These are phyloP conservation scores for Ptychadena robeensis DNA, from an alignment of 2,797 vertebrate genomes.

Conservation along the genomic window DNA sequence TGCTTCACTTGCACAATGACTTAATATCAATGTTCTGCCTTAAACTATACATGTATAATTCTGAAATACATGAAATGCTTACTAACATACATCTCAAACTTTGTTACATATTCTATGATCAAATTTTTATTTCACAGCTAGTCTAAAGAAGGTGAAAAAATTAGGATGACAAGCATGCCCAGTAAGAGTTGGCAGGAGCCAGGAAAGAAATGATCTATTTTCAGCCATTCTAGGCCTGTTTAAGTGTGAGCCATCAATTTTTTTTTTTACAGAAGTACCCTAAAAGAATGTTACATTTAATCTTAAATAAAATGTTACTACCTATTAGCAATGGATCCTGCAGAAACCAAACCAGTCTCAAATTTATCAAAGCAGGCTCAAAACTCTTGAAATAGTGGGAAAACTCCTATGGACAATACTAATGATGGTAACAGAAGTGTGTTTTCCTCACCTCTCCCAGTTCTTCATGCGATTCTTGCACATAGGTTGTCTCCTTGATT, in stretches of 20 bases:
- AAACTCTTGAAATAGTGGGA: not conserved
- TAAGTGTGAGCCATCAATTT: not conserved
- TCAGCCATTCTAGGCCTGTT: not conserved
- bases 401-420: not conserved
- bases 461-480: constrained; percentile 91
- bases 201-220: not conserved
- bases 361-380: not conserved
- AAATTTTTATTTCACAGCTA: not conserved
- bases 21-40: no score
- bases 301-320: not conserved
- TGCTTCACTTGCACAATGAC: no score
- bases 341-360: no score
- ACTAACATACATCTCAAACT: no score
- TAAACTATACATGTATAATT: no score
- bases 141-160: not conserved
- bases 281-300: not conserved
- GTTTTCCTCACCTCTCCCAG: constrained; percentile 87
- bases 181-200: not conserved
- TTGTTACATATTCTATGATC: no score
- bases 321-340: not conserved
- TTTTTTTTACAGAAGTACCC: not conserved
- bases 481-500: constrained; percentile 86
- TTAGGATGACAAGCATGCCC: not conserved
- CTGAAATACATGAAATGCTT: no score
- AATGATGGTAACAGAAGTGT: not conserved